These are phyloP conservation scores for Dicerorhinus sumatrensis DNA, from an alignment of 2,113 vertebrate species.

Conservation along the genomic window DNA sequence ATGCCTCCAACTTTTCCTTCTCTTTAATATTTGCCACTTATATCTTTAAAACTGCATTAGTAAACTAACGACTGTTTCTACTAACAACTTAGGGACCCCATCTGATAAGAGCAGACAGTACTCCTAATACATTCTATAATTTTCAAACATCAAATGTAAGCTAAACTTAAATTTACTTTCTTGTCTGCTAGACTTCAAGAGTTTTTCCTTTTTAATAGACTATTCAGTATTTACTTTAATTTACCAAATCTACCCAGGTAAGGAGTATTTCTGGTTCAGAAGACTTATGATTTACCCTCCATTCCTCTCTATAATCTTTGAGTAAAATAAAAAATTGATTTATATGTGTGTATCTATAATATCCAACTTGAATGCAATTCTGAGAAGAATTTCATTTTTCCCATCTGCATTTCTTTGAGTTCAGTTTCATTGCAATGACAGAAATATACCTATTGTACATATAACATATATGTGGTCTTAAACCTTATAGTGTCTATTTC, in stretches of 20 bases:
- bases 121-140: not conserved
- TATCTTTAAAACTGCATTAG: not conserved
- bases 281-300: not conserved
- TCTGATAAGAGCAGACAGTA: not conserved
- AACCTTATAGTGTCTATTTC: slow-evolving; percentile 85
- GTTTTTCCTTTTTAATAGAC: not conserved
- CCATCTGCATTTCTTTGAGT: slow-evolving; percentile 46
- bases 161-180: not conserved
- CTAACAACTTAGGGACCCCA: not conserved
- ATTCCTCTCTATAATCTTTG: not conserved
- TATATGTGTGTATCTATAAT: not conserved
- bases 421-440: slow-evolving; percentile 48
- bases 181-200: not conserved
- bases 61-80: not conserved
- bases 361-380: not conserved
- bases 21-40: not conserved
- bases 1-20: not conserved
- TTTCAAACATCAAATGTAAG: slow-evolving; percentile 9
- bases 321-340: slow-evolving; percentile 30
- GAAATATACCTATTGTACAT: slow-evolving; percentile 48
- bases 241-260: not conserved
- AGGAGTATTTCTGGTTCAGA: not conserved
- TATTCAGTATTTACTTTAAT: slow-evolving; percentile 1
- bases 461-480: slow-evolving; percentile 75
- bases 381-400: slow-evolving; percentile 42